Conservation (phyloP, 2,113 vertebrate genomes). For the Hydropotes inermis region DNA sequence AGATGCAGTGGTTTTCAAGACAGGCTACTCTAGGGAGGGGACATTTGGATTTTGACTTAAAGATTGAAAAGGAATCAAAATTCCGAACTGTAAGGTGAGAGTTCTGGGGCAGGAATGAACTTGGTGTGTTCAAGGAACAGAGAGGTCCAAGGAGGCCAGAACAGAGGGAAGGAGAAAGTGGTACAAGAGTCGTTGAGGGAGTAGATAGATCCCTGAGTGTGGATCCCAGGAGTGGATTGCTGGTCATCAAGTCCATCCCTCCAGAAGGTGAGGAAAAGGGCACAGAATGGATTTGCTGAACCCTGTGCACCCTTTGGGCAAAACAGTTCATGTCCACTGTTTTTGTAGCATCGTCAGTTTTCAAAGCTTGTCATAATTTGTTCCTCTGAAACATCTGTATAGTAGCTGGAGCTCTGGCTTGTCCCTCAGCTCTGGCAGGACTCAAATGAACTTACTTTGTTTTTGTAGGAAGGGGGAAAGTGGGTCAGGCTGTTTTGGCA, state of each 20-base stretch:
- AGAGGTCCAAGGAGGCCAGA: not conserved
- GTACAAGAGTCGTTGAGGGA: not conserved
- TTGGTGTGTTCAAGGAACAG: not conserved
- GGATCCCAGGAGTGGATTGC: not conserved
- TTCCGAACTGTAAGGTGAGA: not conserved
- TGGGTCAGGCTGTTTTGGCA: slow-evolving; percentile 85
- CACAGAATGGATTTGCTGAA: not conserved
- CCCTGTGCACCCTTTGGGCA: not conserved
- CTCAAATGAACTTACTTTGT: slow-evolving; percentile 54
- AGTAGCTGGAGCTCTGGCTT: not conserved
- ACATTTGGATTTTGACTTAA: not conserved
- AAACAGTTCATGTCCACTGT: not conserved
- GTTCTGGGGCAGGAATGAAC: not conserved
- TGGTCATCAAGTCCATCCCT: not conserved
- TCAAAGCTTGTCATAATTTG: not conserved
- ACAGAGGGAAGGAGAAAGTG: not conserved
- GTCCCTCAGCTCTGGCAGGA: not conserved
- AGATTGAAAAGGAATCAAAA: not conserved
- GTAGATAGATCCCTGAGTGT: too few species aligned
- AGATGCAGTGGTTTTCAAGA: not conserved
- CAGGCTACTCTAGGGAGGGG: not conserved
- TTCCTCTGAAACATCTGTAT: not conserved
- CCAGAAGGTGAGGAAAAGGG: not conserved
- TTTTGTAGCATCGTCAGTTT: not conserved
- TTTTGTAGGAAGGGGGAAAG: slow-evolving; percentile 65